Conservation (phyloP, 2,113 vertebrate species). For the Sylvia atricapilla region DNA sequence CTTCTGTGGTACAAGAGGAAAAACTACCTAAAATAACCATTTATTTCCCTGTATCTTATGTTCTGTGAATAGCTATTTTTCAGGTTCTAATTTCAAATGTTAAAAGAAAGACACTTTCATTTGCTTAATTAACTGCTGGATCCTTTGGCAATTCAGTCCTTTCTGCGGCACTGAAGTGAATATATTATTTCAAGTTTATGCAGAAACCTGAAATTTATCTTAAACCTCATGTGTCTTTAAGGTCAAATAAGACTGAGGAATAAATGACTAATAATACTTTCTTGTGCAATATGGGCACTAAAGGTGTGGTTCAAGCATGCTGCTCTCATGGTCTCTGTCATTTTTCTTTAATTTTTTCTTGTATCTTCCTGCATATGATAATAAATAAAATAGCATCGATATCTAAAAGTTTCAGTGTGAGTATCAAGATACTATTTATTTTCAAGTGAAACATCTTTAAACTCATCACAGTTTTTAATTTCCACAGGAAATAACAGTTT, state of each 20-base stretch:
- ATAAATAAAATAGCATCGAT: slow-evolving; percentile 44
- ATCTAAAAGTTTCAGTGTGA: slow-evolving; percentile 21
- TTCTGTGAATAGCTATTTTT: background rate
- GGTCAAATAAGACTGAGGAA: background rate
- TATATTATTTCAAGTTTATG: background rate
- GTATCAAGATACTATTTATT: slow-evolving; percentile 65
- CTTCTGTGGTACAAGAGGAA: background rate
- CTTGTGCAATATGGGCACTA: background rate
- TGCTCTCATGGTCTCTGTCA: background rate
- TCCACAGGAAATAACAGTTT: slow-evolving; percentile 61
- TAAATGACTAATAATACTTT: background rate
- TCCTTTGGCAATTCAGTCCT: slow-evolving; percentile 15
- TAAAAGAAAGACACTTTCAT: background rate
- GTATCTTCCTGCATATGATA: background rate
- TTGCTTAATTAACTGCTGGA: slow-evolving; percentile 20
- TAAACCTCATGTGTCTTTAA: background rate
- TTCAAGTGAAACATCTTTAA: slow-evolving; percentile 65
- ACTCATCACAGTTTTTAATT: slow-evolving; percentile 58
- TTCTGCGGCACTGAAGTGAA: background rate
- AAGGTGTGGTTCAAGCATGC: background rate
- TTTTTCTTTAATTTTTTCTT: slow-evolving; percentile 33
- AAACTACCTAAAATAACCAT: background rate
- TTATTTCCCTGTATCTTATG: background rate
- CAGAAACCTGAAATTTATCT: background rate
- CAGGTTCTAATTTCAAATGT: background rate